Percentiles rank a stretch among this genome's conserved stretches.
Evolutionary conservation across 2,797 vertebrate species (phyloP).

Genomic region (Podarcis lilfordi): DNA sequence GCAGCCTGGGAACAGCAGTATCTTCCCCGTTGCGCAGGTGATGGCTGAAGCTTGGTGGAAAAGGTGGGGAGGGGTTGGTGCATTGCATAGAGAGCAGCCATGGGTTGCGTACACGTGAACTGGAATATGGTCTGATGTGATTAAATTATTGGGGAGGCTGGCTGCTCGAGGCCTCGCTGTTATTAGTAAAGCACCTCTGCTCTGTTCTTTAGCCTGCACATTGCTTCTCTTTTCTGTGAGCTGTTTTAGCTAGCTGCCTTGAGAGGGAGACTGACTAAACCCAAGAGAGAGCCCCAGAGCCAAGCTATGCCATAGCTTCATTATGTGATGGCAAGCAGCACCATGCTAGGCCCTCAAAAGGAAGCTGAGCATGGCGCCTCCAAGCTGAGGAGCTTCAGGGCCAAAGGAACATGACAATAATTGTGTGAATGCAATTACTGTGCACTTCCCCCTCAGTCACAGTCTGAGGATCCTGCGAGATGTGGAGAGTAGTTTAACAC

Average conservation of each 20-base stretch:
- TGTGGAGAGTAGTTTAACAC: too few species aligned
- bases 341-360: not conserved
- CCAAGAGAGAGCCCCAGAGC: not conserved
- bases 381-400: not conserved
- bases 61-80: not conserved
- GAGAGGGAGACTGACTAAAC: not conserved
- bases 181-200: not conserved
- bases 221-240: not conserved
- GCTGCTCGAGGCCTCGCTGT: not conserved
- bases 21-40: not conserved
- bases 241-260: not conserved
- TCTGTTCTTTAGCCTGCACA: not conserved
- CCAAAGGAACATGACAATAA: not conserved
- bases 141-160: not conserved
- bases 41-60: not conserved
- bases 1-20: not conserved
- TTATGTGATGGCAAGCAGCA: not conserved
- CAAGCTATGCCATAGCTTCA: not conserved
- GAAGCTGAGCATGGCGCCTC: not conserved
- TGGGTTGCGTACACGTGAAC: not conserved
- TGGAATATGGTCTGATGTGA: not conserved
- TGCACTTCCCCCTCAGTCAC: not conserved
- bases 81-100: not conserved
- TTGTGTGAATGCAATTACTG: not conserved
- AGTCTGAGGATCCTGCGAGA: too few species aligned